Base-by-base conservation (phyloP, 2,113 vertebrate species). In the Charina bottae region DNA sequence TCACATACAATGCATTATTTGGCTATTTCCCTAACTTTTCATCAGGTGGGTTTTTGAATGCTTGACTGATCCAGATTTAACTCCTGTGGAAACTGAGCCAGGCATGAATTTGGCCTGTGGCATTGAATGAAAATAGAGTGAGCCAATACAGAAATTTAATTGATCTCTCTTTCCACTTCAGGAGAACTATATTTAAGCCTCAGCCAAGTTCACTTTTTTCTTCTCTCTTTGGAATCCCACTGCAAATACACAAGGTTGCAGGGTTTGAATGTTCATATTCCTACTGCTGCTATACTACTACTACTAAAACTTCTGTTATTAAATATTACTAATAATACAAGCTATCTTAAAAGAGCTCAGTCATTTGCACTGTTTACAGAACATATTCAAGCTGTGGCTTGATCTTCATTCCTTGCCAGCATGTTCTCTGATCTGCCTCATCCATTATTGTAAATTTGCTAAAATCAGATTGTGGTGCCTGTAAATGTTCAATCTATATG, bases 91-190 rank as follows among this genome's bases (percentile, higher is more conserved):
- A 90, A n/a, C 54, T 78, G 89, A 93, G 89, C 92, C 42, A 87
- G 49, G 42, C 54, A 83, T 54, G 68, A 26, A 87, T 90, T 87
- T 93, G 56, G 55, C 89, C 55, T 54, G 46, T n/a, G 46, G 64
- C 85, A 83, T 4, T 83, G 64, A 49, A 90, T 15, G 10, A 87
- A 87, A 90, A 62, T 59, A 49, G 42, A 28, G n/a, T 59, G 56
- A 87, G 84, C 8, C 37, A 90, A 60, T 90, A 42, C 37, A 83
- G 62, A 90, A 87, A 90, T 87, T 87, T 87, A 87, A 90, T 60
- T 87, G 54, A 13, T 78, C 42, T 87, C 42, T 55, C 64, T 92
- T 90, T 87, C 56, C 42, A 58, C 13, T 15, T 54, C 28, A 28
- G 46, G n/a, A 87, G 55, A 85, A 84, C 59, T 83, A 55, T 87